phyloP scores from a whole-genome alignment of 2,888 invertebrate species.

The Gortyna flavago region DNA sequence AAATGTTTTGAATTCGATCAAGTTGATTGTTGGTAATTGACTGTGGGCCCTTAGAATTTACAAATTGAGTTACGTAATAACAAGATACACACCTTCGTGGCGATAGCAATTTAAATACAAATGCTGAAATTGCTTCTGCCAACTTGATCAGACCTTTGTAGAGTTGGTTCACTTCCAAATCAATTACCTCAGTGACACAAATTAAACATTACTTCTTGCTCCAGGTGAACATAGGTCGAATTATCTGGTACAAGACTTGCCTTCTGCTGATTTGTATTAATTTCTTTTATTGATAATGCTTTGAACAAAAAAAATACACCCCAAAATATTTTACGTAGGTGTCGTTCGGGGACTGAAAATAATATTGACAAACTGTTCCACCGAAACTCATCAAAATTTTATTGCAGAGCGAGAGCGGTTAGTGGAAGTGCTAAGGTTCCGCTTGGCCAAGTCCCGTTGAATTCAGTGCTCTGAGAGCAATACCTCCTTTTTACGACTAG shows the following conservation, averaged over 20 bases:
- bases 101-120: background rate
- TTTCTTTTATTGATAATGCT: background rate
- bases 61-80: slow-evolving; percentile 20
- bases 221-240: background rate
- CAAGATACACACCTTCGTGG: background rate
- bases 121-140: background rate
- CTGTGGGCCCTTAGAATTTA: slow-evolving; percentile 4
- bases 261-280: background rate
- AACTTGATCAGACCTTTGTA: background rate
- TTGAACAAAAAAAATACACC: too few relatives aligned
- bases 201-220: background rate
- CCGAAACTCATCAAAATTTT: too few relatives aligned
- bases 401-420: too few relatives aligned
- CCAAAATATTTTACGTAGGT: too few relatives aligned
- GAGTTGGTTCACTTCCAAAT: background rate
- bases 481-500: background rate
- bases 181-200: background rate
- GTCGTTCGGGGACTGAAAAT: too few relatives aligned
- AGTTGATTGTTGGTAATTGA: slow-evolving; percentile 31
- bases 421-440: too few relatives aligned
- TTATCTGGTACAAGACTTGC: background rate
- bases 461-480: background rate
- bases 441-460: too few relatives aligned
- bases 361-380: too few relatives aligned
- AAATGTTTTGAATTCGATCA: slow-evolving; percentile 36